Evolutionary conservation across 2,888 invertebrate genomes (phyloP).

Genomic region (Pseudococcus jackbeardsleyi): DNA sequence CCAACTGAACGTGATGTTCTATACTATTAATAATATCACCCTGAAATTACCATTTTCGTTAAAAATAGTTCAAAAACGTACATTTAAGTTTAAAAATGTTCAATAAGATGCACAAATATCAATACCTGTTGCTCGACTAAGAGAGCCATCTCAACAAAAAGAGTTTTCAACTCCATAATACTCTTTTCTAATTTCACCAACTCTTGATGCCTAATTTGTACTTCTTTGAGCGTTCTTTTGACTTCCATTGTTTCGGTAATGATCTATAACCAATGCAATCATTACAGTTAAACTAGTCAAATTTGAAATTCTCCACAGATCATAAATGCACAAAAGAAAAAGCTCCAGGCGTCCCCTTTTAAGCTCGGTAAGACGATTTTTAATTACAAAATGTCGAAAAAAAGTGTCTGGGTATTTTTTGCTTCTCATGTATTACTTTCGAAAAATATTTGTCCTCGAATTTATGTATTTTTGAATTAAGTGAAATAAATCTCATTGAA

Average conservation of each 20-base stretch:
- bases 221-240: slow-evolving; percentile 80
- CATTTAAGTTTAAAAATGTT: background rate
- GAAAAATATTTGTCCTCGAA: too few species aligned
- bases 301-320: too few species aligned
- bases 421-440: too few species aligned
- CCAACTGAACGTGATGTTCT: slow-evolving; percentile 75
- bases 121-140: slow-evolving; percentile 80
- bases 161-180: slow-evolving; percentile 82
- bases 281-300: too few species aligned
- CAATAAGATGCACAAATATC: background rate
- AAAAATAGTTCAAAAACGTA: background rate
- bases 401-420: too few species aligned
- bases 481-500: too few species aligned
- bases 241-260: slow-evolving; percentile 85
- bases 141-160: slow-evolving; percentile 87
- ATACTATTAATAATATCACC: slow-evolving; percentile 77
- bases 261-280: slow-evolving; percentile 73
- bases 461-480: too few species aligned
- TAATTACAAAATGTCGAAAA: too few species aligned
- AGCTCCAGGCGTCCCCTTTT: too few species aligned
- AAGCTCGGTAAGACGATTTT: too few species aligned
- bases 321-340: too few species aligned
- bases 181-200: slow-evolving; percentile 85
- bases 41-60: slow-evolving; percentile 69
- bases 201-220: slow-evolving; percentile 86